These are phyloP conservation scores for Calameuta filiformis DNA, from an alignment of 2,888 invertebrate species.

Conservation along the genomic window DNA sequence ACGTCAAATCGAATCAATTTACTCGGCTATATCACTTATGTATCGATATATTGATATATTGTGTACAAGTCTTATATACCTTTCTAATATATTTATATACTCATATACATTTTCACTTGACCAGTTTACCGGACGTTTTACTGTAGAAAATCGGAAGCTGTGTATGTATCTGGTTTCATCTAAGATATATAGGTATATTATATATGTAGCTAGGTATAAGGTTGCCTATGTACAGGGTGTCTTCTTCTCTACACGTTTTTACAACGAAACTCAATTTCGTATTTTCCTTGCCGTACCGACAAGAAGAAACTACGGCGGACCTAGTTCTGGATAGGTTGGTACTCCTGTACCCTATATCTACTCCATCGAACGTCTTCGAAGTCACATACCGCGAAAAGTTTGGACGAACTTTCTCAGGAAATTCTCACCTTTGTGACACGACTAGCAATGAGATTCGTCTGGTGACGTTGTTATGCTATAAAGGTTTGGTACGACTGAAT, in stretches of 20 bases:
- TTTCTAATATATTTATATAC: no score
- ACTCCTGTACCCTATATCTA: neutral
- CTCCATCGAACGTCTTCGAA: neutral
- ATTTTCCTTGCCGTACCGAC: neutral
- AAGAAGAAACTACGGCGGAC: neutral
- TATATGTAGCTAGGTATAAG: neutral
- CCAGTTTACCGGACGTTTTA: no score
- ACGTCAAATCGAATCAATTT: conserved; percentile 35
- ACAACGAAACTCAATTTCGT: neutral
- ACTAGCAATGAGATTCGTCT: neutral
- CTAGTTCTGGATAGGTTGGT: neutral
- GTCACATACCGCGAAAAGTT: neutral
- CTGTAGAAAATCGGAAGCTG: neutral
- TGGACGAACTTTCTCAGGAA: neutral
- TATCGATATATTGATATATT: neutral
- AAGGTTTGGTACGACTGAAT: neutral
- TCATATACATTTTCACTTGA: no score
- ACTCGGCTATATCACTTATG: conserved; percentile 3
- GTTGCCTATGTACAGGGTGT: neutral
- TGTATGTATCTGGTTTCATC: neutral
- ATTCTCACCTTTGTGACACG: neutral
- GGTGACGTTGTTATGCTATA: neutral
- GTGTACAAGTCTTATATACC: no score
- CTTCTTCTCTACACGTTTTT: neutral
- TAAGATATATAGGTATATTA: neutral